phyloP scores from a whole-genome alignment of 2,797 vertebrate species.

The Hipposideros larvatus region DNA sequence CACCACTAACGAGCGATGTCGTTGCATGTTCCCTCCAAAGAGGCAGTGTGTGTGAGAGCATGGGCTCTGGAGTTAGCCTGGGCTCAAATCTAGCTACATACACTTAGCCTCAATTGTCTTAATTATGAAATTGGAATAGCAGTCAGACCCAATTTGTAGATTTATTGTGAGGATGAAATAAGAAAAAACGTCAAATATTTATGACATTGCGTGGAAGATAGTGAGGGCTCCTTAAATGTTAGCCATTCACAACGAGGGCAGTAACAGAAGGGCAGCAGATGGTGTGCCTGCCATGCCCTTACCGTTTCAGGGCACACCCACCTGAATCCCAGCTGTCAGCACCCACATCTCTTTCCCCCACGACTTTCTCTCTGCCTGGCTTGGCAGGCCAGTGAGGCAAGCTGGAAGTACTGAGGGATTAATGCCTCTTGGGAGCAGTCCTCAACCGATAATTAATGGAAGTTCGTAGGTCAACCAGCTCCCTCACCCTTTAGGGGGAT shows the following conservation, averaged over 20 bases:
- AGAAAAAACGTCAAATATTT: neutral
- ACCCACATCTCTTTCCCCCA: neutral
- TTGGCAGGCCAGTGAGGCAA: neutral
- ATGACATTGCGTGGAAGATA: neutral
- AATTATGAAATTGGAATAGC: neutral
- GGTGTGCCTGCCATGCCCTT: neutral
- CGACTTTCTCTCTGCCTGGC: neutral
- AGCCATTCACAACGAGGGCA: no score
- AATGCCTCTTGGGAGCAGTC: neutral
- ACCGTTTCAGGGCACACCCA: neutral
- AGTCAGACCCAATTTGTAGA: neutral
- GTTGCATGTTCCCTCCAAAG: neutral
- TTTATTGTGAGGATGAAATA: neutral
- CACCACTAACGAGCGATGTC: neutral
- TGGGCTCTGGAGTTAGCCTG: neutral
- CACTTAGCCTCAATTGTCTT: neutral
- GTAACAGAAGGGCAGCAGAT: rapidly evolving
- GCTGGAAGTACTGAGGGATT: neutral
- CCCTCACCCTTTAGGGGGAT: neutral
- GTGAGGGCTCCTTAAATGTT: neutral
- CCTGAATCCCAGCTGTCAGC: neutral
- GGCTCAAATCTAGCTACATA: neutral
- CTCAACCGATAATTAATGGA: no score
- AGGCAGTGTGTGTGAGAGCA: rapidly evolving
- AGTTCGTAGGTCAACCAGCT: neutral